Conservation (phyloP, 2,113 vertebrate genomes). For the Brachypodius melanocephalos region DNA sequence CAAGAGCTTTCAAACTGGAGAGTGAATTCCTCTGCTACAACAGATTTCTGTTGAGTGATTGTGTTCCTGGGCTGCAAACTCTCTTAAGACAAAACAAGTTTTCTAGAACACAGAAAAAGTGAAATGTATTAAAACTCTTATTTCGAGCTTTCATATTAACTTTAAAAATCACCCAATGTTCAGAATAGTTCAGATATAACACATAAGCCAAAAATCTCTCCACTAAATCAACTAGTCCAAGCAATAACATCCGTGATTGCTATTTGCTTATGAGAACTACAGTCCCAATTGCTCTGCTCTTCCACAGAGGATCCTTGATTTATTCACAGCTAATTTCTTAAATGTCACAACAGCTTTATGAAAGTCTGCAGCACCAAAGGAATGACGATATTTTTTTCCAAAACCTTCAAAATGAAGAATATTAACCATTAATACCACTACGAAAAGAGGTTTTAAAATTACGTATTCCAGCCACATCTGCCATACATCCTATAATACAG, state of each 20-base stretch:
- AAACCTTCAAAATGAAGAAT: neutral
- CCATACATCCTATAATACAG: neutral
- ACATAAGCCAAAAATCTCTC: neutral
- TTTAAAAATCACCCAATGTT: neutral
- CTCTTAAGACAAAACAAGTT: neutral
- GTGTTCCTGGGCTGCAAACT: neutral
- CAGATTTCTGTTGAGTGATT: neutral
- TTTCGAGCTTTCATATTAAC: neutral
- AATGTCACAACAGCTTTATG: neutral
- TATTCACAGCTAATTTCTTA: conserved; percentile 8
- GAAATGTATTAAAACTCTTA: neutral
- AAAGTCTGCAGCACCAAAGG: neutral
- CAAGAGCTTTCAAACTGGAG: neutral
- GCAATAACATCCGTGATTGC: neutral
- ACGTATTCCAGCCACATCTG: neutral
- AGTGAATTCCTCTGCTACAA: neutral
- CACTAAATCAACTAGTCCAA: neutral
- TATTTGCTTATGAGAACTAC: neutral
- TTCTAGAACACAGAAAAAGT: neutral
- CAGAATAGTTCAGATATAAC: neutral
- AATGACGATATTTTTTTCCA: neutral
- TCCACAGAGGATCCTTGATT: neutral
- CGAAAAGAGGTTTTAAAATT: neutral
- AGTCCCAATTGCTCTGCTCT: neutral
- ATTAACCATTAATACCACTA: neutral